phyloP scores from a whole-genome alignment of 2,113 vertebrate species.

The Delphinus delphis region DNA sequence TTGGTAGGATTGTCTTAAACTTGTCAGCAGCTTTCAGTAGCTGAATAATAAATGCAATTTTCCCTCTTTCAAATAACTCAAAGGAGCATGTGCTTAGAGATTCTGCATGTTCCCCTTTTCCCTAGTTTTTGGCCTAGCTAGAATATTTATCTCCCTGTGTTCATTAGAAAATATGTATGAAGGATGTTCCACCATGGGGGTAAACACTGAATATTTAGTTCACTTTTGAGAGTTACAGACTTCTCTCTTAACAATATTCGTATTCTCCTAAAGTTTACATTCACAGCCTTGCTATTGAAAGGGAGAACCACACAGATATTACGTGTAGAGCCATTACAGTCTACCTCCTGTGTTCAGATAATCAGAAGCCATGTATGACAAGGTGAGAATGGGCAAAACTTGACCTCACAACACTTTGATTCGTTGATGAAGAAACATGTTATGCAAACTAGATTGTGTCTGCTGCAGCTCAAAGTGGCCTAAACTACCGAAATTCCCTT shows the following conservation, averaged over 20 bases:
- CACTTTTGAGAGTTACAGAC: neutral
- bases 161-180: neutral
- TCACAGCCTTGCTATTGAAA: neutral
- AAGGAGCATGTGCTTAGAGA: neutral
- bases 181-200: neutral
- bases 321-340: neutral
- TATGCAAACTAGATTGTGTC: neutral
- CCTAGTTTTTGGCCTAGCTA: neutral
- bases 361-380: neutral
- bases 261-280: neutral
- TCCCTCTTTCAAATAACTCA: neutral
- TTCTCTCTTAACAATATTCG: neutral
- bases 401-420: neutral
- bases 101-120: neutral
- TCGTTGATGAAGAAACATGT: neutral
- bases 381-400: neutral
- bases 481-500: neutral
- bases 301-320: neutral
- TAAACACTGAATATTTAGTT: neutral
- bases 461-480: neutral
- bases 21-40: neutral
- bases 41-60: constrained; percentile 10
- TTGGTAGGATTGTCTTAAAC: neutral
- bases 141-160: neutral
- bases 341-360: neutral